Evolutionary conservation across 2,888 invertebrate species (phyloP).

Genomic region (Zhengitettix transpicula): DNA sequence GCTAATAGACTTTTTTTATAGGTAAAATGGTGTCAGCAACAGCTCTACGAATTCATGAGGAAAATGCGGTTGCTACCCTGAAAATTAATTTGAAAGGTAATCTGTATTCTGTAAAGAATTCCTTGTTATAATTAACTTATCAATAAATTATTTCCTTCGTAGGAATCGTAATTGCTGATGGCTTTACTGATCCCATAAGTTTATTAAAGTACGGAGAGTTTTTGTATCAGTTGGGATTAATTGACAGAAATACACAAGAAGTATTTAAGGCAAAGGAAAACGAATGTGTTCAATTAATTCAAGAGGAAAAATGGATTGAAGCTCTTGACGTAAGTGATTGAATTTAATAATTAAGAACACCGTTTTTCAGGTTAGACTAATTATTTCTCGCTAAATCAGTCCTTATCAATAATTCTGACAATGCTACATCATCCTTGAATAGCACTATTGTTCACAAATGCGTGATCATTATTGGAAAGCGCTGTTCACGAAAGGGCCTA

Average conservation of each 20-base stretch:
- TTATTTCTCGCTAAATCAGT: too few relatives aligned
- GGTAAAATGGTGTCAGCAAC: constrained; percentile 10
- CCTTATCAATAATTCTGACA: too few relatives aligned
- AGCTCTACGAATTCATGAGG: constrained; percentile 16
- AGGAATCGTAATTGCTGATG: constrained; percentile 64
- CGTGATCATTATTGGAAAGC: too few relatives aligned
- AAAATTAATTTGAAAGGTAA: constrained; percentile 55
- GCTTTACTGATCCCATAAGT: constrained; percentile 59
- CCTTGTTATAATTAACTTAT: too few relatives aligned
- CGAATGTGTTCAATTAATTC: constrained; percentile 39
- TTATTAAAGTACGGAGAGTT: constrained; percentile 64
- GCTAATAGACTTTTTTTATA: neutral
- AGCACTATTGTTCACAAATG: too few relatives aligned
- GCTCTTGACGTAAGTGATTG: constrained; percentile 40
- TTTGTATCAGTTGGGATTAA: constrained; percentile 58
- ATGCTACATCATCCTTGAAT: too few relatives aligned
- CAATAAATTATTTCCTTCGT: constrained; percentile 24
- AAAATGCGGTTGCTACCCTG: constrained; percentile 35
- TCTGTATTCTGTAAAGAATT: constrained; percentile 33
- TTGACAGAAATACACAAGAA: constrained; percentile 43
- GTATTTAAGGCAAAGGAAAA: constrained; percentile 43
- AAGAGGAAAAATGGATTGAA: constrained; percentile 41
- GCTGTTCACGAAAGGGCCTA: too few relatives aligned
- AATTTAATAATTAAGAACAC: too few relatives aligned
- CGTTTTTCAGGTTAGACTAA: too few relatives aligned